Evolutionary conservation across 1,140 invertebrate species (phyloP).

Genomic region (Sinella curviseta): DNA sequence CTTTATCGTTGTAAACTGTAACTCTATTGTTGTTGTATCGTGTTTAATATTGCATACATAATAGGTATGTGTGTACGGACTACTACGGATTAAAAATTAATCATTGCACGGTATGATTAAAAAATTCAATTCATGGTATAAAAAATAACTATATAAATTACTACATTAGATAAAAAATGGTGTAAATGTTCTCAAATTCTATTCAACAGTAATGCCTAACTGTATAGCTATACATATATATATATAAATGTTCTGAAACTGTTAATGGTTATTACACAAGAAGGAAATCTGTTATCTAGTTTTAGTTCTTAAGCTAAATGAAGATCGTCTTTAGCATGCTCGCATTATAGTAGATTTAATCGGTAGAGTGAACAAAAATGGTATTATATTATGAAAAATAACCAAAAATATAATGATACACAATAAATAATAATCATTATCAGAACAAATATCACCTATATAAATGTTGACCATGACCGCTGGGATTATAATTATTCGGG

Average conservation of each 20-base stretch:
- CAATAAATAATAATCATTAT: slow-evolving; percentile 7
- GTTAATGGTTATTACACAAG: not conserved
- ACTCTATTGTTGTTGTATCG: not conserved
- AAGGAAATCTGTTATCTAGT: slow-evolving; percentile 13
- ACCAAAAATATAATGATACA: not conserved
- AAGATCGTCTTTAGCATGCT: slow-evolving; percentile 10
- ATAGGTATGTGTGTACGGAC: not conserved
- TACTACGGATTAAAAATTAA: not conserved
- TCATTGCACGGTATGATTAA: not conserved
- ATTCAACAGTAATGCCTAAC: no score
- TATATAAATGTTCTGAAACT: no score
- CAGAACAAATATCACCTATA: no score
- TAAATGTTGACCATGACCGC: no score
- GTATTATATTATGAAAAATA: slow-evolving; percentile 14
- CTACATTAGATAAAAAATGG: no score
- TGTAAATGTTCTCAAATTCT: no score
- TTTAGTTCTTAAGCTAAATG: slow-evolving; percentile 4
- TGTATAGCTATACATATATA: no score
- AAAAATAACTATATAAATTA: not conserved
- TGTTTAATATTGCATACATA: not conserved
- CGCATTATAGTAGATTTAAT: slow-evolving; percentile 13
- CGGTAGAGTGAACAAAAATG: slow-evolving; percentile 10
- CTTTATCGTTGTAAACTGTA: slow-evolving; percentile 29
- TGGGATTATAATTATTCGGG: no score
- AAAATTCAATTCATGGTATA: not conserved